Conservation (phyloP, 2,797 vertebrate species). For the Gadopsis marmoratus region DNA sequence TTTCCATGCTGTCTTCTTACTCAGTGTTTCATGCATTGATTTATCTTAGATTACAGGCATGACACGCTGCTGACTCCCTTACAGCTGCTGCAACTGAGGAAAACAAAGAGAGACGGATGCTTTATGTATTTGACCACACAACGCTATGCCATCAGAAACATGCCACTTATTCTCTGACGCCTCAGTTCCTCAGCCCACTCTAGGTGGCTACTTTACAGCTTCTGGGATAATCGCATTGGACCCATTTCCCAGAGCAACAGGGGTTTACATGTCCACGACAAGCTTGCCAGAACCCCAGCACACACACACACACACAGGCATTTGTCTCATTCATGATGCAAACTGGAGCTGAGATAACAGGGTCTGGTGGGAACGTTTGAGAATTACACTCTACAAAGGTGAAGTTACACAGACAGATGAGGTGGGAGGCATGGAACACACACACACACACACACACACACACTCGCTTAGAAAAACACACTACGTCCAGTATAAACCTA, state of each 20-base stretch:
- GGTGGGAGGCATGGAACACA: constrained; percentile 65
- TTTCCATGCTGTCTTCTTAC: constrained; percentile 16
- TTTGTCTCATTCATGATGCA: constrained; percentile 75
- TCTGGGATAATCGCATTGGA: constrained; percentile 63
- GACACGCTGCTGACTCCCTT: constrained; percentile 23
- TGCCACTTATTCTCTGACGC: constrained; percentile 35
- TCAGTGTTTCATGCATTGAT: constrained; percentile 17
- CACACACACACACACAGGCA: constrained; percentile 13
- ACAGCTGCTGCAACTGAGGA: constrained; percentile 12
- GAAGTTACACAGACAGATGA: constrained; percentile 62
- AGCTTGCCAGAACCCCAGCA: constrained; percentile 43
- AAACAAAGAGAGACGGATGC: constrained; percentile 23
- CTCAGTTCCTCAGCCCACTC: constrained; percentile 59
- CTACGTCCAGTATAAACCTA: constrained; percentile 56
- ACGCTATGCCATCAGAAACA: constrained; percentile 46
- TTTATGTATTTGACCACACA: constrained; percentile 42
- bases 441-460: constrained; percentile 30
- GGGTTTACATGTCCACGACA: constrained; percentile 65
- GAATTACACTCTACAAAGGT: constrained; percentile 67
- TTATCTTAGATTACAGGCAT: constrained; percentile 36
- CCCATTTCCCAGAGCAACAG: constrained; percentile 46
- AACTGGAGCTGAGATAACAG: constrained; percentile 72
- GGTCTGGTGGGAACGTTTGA: constrained; percentile 69
- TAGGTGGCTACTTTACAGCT: constrained; percentile 60
- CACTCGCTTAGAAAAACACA: constrained; percentile 49